These are phyloP conservation scores for Hylaeus anthracinus DNA, from an alignment of 1,140 invertebrate genomes.

Conservation along the genomic window DNA sequence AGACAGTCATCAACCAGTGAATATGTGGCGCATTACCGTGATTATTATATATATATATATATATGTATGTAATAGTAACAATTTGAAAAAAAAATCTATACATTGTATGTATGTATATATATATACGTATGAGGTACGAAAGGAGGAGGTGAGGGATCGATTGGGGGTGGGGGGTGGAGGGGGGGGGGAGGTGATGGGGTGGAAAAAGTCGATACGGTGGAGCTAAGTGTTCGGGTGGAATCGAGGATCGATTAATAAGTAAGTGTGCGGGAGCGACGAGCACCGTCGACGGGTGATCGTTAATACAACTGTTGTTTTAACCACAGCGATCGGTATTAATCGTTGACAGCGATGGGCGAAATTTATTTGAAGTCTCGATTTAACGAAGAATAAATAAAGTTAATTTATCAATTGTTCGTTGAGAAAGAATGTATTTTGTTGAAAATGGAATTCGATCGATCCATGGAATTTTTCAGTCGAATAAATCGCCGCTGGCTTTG, in stretches of 20 bases:
- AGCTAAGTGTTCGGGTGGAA: background rate
- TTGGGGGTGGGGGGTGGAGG: background rate
- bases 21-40: slow-evolving; percentile 79
- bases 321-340: slow-evolving; percentile 35
- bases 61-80: slow-evolving; percentile 72
- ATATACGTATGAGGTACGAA: slow-evolving; percentile 61
- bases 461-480: too few relatives aligned
- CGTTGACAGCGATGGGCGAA: background rate
- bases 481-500: too few relatives aligned
- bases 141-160: slow-evolving; percentile 48
- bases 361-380: too few relatives aligned
- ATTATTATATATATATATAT: slow-evolving; percentile 74
- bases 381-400: too few relatives aligned
- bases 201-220: background rate
- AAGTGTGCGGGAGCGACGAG: slow-evolving; percentile 23
- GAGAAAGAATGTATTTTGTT: too few relatives aligned
- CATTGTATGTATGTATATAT: slow-evolving; percentile 51
- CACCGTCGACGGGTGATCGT: slow-evolving; percentile 41
- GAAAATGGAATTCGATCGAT: too few relatives aligned
- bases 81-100: slow-evolving; percentile 62
- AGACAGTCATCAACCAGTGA: slow-evolving; percentile 79
- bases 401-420: too few relatives aligned
- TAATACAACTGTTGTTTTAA: slow-evolving; percentile 47
- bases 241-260: slow-evolving; percentile 21
- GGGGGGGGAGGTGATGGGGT: slow-evolving; percentile 16